These are phyloP conservation scores for Catharus fuscescens DNA, from an alignment of 2,113 vertebrate genomes.

Conservation along the genomic window DNA sequence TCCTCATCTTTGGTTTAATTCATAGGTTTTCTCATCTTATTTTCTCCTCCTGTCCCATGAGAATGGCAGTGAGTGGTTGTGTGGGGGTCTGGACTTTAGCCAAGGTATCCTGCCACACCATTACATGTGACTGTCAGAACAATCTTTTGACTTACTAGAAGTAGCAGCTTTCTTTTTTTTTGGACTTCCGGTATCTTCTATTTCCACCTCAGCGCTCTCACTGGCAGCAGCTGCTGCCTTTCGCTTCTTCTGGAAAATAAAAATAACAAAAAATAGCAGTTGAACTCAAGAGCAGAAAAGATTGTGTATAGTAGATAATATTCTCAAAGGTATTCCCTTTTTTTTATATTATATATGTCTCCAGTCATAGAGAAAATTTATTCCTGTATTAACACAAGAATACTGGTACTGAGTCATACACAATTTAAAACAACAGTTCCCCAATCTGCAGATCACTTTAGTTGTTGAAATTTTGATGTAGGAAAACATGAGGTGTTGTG, in stretches of 20 bases:
- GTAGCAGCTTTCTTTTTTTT: not conserved
- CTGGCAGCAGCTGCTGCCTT: slow-evolving; percentile 21
- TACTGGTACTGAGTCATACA: not conserved
- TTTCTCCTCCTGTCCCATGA: not conserved
- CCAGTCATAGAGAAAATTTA: not conserved
- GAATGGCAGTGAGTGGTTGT: not conserved
- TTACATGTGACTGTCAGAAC: not conserved
- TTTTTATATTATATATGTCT: not conserved
- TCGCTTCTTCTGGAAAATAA: slow-evolving; percentile 46
- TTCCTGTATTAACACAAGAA: not conserved
- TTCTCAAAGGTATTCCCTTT: not conserved
- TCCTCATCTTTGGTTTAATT: not conserved
- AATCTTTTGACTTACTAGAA: slow-evolving; percentile 66
- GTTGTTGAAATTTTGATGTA: not conserved
- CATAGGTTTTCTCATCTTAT: not conserved
- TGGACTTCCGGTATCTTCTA: slow-evolving; percentile 54
- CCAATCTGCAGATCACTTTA: not conserved
- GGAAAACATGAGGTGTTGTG: not conserved
- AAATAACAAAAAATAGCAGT: not conserved
- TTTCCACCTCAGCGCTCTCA: not conserved
- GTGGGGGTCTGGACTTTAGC: not conserved
- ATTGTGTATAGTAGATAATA: not conserved
- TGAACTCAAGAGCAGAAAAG: not conserved
- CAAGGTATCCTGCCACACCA: not conserved
- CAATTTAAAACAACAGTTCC: not conserved